Evolutionary conservation across 2,797 vertebrate species (phyloP).

Genomic region (Gymnopithys bicolor): DNA sequence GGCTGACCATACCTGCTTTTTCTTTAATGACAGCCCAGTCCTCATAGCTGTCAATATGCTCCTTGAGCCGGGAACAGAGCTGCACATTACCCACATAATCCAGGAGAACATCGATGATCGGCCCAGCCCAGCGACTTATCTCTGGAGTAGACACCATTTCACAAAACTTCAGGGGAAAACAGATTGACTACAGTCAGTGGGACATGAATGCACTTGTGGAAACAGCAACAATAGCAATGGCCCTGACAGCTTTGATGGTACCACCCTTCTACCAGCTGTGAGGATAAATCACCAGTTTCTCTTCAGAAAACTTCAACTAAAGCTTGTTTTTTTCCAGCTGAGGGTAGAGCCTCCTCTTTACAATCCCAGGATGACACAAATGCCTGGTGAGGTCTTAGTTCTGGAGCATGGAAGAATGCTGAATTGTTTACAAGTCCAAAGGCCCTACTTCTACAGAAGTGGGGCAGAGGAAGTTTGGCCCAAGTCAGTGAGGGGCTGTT

Average conservation of each 20-base stretch:
- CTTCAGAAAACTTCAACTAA: not conserved
- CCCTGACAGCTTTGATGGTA: not conserved
- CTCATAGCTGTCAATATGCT: slow-evolving; percentile 92
- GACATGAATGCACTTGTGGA: not conserved
- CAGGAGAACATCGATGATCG: slow-evolving; percentile 91
- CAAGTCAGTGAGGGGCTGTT: not conserved
- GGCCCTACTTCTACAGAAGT: not conserved
- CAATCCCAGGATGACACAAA: not conserved
- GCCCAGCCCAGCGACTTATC: slow-evolving; percentile 90
- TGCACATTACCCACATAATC: slow-evolving; percentile 93
- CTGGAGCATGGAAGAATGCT: not conserved
- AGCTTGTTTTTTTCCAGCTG: not conserved
- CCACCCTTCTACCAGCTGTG: not conserved
- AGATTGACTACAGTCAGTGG: not conserved
- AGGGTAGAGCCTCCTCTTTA: not conserved
- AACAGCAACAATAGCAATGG: not conserved
- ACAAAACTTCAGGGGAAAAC: slow-evolving; percentile 86
- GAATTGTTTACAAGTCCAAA: not conserved
- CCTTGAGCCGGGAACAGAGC: slow-evolving; percentile 88
- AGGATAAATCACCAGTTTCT: not conserved
- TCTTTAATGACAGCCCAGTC: slow-evolving; percentile 89
- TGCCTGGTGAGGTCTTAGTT: not conserved
- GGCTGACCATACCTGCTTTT: slow-evolving; percentile 85
- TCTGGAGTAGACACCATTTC: slow-evolving; percentile 89
- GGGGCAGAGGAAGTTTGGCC: not conserved